These are phyloP conservation scores for Clarias batrachus DNA, from an alignment of 2,113 vertebrate species.

Conservation along the genomic window DNA sequence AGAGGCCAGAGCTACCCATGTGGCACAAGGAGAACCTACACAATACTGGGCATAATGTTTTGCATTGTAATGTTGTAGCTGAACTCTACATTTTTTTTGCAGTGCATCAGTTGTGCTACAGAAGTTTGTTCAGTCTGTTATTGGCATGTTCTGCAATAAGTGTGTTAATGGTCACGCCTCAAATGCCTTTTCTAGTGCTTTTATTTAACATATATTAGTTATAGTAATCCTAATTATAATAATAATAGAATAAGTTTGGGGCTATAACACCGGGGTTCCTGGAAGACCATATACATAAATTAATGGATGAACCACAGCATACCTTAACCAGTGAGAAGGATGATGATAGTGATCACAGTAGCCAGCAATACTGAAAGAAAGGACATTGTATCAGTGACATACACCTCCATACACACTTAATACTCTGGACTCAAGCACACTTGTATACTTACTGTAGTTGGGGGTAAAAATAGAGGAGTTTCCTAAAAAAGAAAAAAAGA, in stretches of 20 bases:
- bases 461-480: background rate
- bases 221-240: background rate
- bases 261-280: background rate
- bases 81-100: too few species aligned
- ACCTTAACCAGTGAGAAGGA: background rate
- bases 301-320: background rate
- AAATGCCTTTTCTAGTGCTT: too few species aligned
- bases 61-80: too few species aligned
- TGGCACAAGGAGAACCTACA: too few species aligned
- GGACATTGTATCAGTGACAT: background rate
- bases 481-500: background rate
- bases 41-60: too few species aligned
- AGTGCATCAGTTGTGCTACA: too few species aligned
- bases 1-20: too few species aligned
- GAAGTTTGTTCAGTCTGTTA: too few species aligned
- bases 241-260: background rate
- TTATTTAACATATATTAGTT: background rate
- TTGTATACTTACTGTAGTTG: background rate
- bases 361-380: background rate
- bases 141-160: too few species aligned
- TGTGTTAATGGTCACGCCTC: too few species aligned
- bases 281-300: background rate
- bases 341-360: background rate
- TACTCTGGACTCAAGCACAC: background rate
- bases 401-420: background rate